Percentiles rank a stretch among this genome's conserved stretches.
phyloP scores from a whole-genome alignment of 2,797 vertebrate genomes.

The Danio tinwini region DNA sequence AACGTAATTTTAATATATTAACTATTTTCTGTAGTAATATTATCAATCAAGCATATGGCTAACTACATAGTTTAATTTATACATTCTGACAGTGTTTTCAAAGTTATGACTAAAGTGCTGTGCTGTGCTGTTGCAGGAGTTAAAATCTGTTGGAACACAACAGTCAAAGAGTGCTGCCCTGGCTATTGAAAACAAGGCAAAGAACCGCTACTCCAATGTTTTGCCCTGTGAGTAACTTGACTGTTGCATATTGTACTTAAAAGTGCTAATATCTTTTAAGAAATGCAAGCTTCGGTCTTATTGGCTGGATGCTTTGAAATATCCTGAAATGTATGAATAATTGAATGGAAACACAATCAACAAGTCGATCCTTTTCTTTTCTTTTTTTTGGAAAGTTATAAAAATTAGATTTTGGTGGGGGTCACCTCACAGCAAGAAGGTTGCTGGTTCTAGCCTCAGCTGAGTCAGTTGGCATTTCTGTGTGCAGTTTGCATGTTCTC shows the following conservation, averaged over 20 bases:
- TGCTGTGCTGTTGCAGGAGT: constrained; percentile 76
- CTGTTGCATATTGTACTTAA: neutral
- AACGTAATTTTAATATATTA: neutral
- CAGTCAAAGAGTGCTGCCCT: constrained; percentile 84
- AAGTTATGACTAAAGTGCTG: neutral
- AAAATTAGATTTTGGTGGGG: no score
- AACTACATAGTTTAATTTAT: neutral
- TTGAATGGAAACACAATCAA: no score
- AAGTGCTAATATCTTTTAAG: neutral
- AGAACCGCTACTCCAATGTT: constrained; percentile 97
- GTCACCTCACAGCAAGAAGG: no score
- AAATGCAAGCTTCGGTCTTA: neutral
- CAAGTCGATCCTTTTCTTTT: no score
- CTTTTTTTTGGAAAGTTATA: no score
- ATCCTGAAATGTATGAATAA: no score
- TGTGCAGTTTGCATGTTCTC: no score
- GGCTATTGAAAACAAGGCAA: constrained; percentile 86
- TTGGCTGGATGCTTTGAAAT: neutral
- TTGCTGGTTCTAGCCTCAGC: no score
- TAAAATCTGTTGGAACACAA: constrained; percentile 84
- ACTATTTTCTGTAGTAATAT: no score
- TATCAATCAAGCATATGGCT: neutral
- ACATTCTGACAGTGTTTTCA: no score
- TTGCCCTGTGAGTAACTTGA: constrained; percentile 87
- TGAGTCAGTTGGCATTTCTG: no score